A percentile compares a stretch with the other conserved stretches of the same genome.
Evolutionary conservation across 2,888 invertebrate genomes (phyloP).

Genomic region (Invenusta paracnida): DNA sequence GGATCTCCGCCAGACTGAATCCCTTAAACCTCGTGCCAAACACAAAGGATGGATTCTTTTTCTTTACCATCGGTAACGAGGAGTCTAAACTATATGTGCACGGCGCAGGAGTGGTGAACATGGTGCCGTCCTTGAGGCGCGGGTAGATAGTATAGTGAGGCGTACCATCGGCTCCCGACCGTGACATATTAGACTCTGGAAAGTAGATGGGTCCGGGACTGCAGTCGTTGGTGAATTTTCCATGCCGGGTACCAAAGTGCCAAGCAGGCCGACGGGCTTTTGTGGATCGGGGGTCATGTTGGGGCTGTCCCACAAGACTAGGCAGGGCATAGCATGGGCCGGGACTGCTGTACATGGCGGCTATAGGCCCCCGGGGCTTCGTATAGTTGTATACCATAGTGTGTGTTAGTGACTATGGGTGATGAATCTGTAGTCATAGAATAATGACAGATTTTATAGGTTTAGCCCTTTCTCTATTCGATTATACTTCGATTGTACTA

Average conservation of each 20-base stretch:
- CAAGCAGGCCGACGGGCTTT: slow-evolving; percentile 49
- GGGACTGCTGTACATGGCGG: slow-evolving; percentile 51
- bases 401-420: too few relatives aligned
- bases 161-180: slow-evolving; percentile 55
- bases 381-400: slow-evolving; percentile 51
- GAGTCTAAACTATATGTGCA: slow-evolving; percentile 56
- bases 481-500: too few relatives aligned
- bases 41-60: slow-evolving; percentile 53
- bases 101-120: slow-evolving; percentile 55
- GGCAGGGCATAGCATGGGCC: slow-evolving; percentile 52
- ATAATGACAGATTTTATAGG: too few relatives aligned
- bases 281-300: slow-evolving; percentile 50
- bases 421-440: too few relatives aligned
- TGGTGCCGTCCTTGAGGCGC: slow-evolving; percentile 49
- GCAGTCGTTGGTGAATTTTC: slow-evolving; percentile 46
- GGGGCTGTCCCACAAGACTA: slow-evolving; percentile 48
- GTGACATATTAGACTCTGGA: slow-evolving; percentile 50
- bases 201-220: slow-evolving; percentile 45
- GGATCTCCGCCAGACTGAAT: slow-evolving; percentile 54
- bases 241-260: slow-evolving; percentile 49
- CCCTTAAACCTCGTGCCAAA: slow-evolving; percentile 54
- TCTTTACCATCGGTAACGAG: slow-evolving; percentile 50
- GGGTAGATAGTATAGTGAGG: slow-evolving; percentile 56
- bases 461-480: too few relatives aligned
- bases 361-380: slow-evolving; percentile 50